A percentile compares a stretch with the other conserved stretches of the same genome.
These are phyloP conservation scores for Trachops cirrhosus DNA, from an alignment of 2,797 vertebrate genomes.

Conservation along the genomic window DNA sequence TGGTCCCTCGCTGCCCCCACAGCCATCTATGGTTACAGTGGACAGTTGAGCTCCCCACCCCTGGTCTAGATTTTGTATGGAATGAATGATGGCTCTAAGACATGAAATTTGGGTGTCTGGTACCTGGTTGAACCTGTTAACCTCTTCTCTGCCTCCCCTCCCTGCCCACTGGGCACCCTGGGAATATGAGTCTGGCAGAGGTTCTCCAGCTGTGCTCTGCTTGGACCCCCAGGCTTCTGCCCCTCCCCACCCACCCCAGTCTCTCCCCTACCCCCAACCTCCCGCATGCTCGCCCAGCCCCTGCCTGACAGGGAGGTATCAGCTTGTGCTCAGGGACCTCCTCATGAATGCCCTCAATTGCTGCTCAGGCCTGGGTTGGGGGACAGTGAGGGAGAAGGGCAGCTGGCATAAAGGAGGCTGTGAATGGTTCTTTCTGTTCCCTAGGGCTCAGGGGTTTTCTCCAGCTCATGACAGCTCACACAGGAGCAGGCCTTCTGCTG, in stretches of 20 bases:
- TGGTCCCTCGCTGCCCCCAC: accelerated
- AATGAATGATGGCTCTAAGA: neutral
- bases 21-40: neutral
- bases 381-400: neutral
- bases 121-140: conserved; percentile 45
- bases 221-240: conserved; percentile 81
- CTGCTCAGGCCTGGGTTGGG: neutral
- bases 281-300: conserved; percentile 84
- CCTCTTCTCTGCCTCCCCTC: conserved; percentile 67
- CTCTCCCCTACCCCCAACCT: conserved; percentile 76
- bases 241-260: conserved; percentile 72
- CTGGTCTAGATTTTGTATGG: neutral
- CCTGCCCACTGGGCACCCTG: conserved; percentile 71
- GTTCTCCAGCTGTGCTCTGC: conserved; percentile 88
- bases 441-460: neutral
- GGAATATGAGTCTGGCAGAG: conserved; percentile 90
- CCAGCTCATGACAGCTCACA: neutral
- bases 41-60: neutral
- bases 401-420: neutral
- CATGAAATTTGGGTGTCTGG: neutral
- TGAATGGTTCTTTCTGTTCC: neutral
- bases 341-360: neutral
- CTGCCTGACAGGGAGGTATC: conserved; percentile 89
- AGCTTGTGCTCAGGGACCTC: neutral
- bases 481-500: neutral